Percentiles rank a stretch among this genome's conserved stretches.
phyloP scores from a whole-genome alignment of 2,888 invertebrate genomes.

The Megastigmus dorsalis region DNA sequence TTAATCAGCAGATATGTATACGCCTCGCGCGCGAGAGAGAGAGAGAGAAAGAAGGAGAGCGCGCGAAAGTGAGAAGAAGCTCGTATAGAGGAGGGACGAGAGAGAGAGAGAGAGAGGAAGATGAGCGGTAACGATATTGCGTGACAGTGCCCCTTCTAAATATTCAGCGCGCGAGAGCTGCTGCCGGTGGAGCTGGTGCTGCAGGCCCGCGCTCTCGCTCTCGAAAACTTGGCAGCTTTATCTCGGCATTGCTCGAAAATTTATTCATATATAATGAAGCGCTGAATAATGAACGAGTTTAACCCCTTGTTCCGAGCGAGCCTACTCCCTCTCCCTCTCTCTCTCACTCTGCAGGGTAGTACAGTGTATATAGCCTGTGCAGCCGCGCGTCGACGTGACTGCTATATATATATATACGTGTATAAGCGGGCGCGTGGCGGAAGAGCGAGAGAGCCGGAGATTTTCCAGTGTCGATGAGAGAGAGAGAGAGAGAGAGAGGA shows the following conservation, averaged over 20 bases:
- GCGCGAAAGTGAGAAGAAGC: not conserved
- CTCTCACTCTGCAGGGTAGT: conserved; percentile 25
- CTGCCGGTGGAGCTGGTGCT: conserved; percentile 29
- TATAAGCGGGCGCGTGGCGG: too few relatives aligned
- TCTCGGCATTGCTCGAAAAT: conserved; percentile 75
- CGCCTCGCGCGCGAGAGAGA: conserved; percentile 37
- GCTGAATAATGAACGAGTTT: conserved; percentile 72
- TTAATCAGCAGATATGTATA: conserved; percentile 60
- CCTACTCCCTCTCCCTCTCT: conserved; percentile 26
- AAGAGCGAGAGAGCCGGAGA: conserved; percentile 39
- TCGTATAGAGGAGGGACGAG: not conserved
- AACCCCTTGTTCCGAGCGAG: conserved; percentile 71
- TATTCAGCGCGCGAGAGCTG: conserved; percentile 67
- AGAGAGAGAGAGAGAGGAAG: conserved; percentile 56
- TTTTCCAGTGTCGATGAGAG: conserved; percentile 37
- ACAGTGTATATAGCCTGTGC: too few relatives aligned
- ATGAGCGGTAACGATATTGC: conserved; percentile 72
- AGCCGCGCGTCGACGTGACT: conserved; percentile 17
- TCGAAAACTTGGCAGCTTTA: conserved; percentile 75
- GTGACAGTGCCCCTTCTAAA: conserved; percentile 73
- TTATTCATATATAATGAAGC: conserved; percentile 75
- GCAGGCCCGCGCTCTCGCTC: conserved; percentile 60
- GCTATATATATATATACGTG: too few relatives aligned
- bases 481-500: conserved; percentile 45
- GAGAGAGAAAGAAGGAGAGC: not conserved